Percentiles rank a stretch among this genome's conserved stretches.
These are phyloP conservation scores for Drosophila parvula DNA, from an alignment of 1,140 invertebrate species.

Conservation along the genomic window DNA sequence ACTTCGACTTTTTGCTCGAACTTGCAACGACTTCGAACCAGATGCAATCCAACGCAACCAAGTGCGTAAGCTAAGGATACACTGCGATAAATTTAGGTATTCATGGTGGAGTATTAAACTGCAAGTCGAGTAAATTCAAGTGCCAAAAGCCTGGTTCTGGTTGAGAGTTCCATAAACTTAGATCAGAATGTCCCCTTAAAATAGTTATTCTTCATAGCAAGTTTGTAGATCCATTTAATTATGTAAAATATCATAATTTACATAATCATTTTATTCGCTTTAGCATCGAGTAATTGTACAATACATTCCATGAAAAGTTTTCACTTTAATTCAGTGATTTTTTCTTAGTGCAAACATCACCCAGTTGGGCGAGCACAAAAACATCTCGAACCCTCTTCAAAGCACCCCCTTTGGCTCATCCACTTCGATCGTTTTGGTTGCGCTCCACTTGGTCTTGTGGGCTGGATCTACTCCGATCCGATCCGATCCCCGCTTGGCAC, in stretches of 20 bases:
- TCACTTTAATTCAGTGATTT: neutral
- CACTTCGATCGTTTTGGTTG: conserved; percentile 39
- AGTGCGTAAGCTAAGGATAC: conserved; percentile 10
- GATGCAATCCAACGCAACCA: conserved; percentile 4
- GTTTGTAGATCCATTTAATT: neutral
- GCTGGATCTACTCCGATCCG: conserved; percentile 19
- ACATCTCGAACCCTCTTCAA: neutral
- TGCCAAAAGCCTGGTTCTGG: no score
- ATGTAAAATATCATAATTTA: neutral
- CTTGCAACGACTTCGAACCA: conserved; percentile 13
- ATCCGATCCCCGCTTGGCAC: conserved; percentile 25
- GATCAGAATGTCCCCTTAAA: no score
- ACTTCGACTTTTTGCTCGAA: conserved; percentile 2
- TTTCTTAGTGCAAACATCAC: neutral
- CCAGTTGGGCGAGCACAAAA: conserved; percentile 9
- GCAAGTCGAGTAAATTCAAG: neutral
- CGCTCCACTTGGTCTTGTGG: conserved; percentile 65
- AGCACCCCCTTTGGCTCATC: conserved; percentile 3
- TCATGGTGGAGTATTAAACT: no score
- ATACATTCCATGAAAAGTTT: neutral
- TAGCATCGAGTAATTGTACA: no score
- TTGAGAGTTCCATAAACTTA: neutral
- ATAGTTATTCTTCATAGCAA: neutral
- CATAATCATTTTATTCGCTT: no score
- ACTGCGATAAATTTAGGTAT: conserved; percentile 1